A percentile compares a stretch with the other conserved stretches of the same genome.
phyloP scores from a whole-genome alignment of 2,113 vertebrate species.

The Heptranchias perlo region DNA sequence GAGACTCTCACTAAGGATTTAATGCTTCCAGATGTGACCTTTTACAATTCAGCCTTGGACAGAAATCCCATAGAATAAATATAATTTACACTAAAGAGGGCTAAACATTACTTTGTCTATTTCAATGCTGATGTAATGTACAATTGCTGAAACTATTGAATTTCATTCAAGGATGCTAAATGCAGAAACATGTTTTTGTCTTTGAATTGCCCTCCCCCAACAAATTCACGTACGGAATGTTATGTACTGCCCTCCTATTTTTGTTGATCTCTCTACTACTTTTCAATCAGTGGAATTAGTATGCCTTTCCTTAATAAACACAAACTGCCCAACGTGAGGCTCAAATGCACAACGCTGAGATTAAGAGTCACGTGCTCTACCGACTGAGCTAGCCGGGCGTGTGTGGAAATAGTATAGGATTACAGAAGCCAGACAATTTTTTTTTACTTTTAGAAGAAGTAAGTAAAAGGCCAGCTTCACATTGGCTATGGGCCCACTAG shows the following conservation, averaged over 20 bases:
- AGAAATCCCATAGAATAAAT: not conserved
- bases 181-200: not conserved
- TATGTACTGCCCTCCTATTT: not conserved
- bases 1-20: no score
- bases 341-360: no score
- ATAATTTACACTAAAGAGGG: not conserved
- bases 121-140: not conserved
- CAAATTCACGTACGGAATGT: not conserved
- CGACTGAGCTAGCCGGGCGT: no score
- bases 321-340: no score
- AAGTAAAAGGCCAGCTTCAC: no score
- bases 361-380: no score
- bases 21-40: not conserved
- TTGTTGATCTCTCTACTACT: not conserved
- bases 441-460: not conserved
- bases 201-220: not conserved
- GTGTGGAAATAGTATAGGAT: no score
- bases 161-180: not conserved
- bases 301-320: not conserved
- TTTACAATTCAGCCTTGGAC: not conserved
- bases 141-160: not conserved
- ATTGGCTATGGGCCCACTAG: not conserved
- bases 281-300: not conserved
- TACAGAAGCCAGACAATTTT: not conserved
- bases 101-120: no score